Evolutionary conservation across 2,113 vertebrate species (phyloP).

Genomic region (Mormyrus lacerda): DNA sequence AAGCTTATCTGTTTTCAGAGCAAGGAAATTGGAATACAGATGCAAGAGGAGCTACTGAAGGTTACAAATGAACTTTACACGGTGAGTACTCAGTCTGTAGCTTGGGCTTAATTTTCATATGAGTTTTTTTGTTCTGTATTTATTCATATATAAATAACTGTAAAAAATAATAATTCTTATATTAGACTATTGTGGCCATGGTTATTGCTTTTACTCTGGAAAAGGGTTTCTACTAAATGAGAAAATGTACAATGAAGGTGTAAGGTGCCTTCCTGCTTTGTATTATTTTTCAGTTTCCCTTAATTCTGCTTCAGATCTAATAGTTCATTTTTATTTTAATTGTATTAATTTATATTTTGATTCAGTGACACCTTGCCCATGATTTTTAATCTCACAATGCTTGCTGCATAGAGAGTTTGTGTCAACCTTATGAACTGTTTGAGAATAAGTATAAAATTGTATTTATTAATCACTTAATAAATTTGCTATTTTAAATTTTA

Average conservation of each 20-base stretch:
- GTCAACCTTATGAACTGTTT: too few relatives aligned
- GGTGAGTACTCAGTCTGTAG: conserved; percentile 62
- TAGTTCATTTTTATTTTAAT: background rate
- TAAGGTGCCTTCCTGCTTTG: background rate
- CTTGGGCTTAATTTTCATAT: background rate
- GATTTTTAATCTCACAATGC: too few relatives aligned
- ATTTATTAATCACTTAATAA: background rate
- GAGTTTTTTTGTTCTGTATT: background rate
- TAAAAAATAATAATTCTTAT: background rate
- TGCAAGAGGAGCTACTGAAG: conserved; percentile 89
- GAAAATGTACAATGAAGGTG: background rate
- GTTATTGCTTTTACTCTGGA: background rate
- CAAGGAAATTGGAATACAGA: conserved; percentile 91
- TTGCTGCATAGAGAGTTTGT: too few relatives aligned
- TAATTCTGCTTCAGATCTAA: background rate
- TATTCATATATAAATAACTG: background rate
- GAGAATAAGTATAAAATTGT: too few relatives aligned
- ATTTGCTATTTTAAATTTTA: background rate
- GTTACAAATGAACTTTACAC: conserved; percentile 97
- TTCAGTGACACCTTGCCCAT: too few relatives aligned
- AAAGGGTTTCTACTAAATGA: background rate
- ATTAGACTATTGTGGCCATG: background rate
- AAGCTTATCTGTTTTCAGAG: conserved; percentile 65
- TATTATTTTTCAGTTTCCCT: background rate
- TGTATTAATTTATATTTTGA: too few relatives aligned